phyloP scores from a whole-genome alignment of 2,797 vertebrate genomes.

The Acipenser oxyrinchus region DNA sequence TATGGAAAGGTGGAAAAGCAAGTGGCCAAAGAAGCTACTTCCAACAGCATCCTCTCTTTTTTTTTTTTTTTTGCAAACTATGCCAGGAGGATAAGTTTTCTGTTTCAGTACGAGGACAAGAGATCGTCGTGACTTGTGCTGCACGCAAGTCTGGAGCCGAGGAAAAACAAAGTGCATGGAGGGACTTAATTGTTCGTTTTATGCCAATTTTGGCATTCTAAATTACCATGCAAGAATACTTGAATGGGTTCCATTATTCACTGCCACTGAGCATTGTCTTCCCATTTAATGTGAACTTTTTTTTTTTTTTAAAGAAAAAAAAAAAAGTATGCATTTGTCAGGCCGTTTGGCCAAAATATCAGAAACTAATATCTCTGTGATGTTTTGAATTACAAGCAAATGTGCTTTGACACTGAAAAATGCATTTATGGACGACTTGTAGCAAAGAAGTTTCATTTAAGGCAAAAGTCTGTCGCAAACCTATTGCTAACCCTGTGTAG shows the following conservation, averaged over 20 bases:
- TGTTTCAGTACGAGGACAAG: constrained; percentile 6
- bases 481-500: constrained; percentile 41
- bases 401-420: constrained; percentile 53
- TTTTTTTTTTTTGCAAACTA: constrained; percentile 17
- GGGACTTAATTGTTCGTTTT: constrained; percentile 11
- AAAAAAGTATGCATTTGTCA: constrained; percentile 69
- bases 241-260: constrained; percentile 84
- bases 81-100: constrained; percentile 35
- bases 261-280: constrained; percentile 80
- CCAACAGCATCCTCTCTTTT: constrained; percentile 35
- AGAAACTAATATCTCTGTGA: constrained; percentile 44
- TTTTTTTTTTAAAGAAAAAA: constrained; percentile 30
- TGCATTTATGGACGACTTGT: constrained; percentile 53
- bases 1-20: constrained; percentile 58
- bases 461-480: constrained; percentile 48
- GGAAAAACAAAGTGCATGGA: constrained; percentile 8
- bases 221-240: constrained; percentile 68
- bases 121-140: constrained; percentile 5
- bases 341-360: constrained; percentile 64
- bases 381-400: constrained; percentile 54
- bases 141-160: neutral
- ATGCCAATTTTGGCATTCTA: constrained; percentile 22
- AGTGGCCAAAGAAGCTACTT: constrained; percentile 80
- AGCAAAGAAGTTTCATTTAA: constrained; percentile 48
- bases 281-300: constrained; percentile 97